Base-by-base conservation (phyloP, 2,797 vertebrate species). In the Molossus molossus region DNA sequence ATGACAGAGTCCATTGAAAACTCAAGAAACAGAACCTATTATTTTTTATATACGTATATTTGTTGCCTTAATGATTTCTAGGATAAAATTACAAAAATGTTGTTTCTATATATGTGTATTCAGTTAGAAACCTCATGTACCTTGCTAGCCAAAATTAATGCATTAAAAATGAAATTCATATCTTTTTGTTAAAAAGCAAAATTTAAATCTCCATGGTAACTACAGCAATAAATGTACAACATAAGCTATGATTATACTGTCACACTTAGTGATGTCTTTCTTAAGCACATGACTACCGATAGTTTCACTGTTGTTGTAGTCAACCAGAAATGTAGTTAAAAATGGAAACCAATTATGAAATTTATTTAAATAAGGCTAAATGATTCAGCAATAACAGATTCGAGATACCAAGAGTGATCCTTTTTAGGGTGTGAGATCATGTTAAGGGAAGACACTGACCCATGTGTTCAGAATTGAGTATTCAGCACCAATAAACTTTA, bases 121-220 rank as follows among this genome's bases (percentile, higher is more conserved):
- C 27, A 67, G 21, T 77, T 95, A 84, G 55, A 94, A 97, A 75
- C 4, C 12, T 80, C 23, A 20, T 91, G 55, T 9, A 96, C 80
- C 57, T 95, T 83, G 23, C 37, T 96, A 90, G 55, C 14, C 83
- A 85, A 87, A 95, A 94, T 95, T 96, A 96, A 97, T 96, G 33
- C 65, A 95, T 93, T 97, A 86, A 76, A 85, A 94, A 88, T 89
- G 10, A 57, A 77, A 87, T 91, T 58, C 57, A 60, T 83, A 70
- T 60, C 85, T 77, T 96, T 96, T 95, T 93, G 95, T 97, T 97
- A 92, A 96, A 84, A 77, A 94, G 62, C 87, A 94, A 94, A 96
- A 94, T 97, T 96, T 97, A 96, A 97, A 94, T 98, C 95, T 94
- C 97, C 96, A 98, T 97, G 97, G 97, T 67, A 97, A 98, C 97